Percentiles rank a stretch among this genome's conserved stretches.
Conservation (phyloP, 2,888 invertebrate species). For the Cheilosia variabilis region DNA sequence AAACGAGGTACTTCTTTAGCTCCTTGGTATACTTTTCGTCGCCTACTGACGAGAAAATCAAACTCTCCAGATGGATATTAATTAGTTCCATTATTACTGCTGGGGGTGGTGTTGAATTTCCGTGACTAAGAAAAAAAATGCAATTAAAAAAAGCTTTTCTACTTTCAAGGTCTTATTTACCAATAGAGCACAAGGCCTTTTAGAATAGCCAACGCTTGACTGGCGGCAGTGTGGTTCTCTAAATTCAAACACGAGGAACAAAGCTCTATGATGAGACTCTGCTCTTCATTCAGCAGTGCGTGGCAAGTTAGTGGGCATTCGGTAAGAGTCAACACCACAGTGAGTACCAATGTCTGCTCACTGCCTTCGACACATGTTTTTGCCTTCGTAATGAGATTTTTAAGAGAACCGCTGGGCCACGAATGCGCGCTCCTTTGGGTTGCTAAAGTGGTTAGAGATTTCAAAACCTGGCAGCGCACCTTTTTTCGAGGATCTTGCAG, state of each 20-base stretch:
- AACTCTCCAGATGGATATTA: slow-evolving; percentile 82
- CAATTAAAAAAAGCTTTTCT: background rate
- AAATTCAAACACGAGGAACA: slow-evolving; percentile 82
- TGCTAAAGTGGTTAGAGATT: slow-evolving; percentile 88
- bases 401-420: slow-evolving; percentile 88
- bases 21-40: slow-evolving; percentile 80
- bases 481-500: slow-evolving; percentile 89
- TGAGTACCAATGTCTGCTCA: slow-evolving; percentile 82
- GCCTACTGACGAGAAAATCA: slow-evolving; percentile 81
- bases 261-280: slow-evolving; percentile 80
- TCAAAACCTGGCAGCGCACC: slow-evolving; percentile 88
- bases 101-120: slow-evolving; percentile 77
- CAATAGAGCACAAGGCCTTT: slow-evolving; percentile 79
- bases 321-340: slow-evolving; percentile 81
- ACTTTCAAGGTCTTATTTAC: slow-evolving; percentile 17
- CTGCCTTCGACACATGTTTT: slow-evolving; percentile 80
- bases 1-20: slow-evolving; percentile 84
- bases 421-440: slow-evolving; percentile 89
- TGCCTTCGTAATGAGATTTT: slow-evolving; percentile 81
- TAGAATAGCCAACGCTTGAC: slow-evolving; percentile 82
- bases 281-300: slow-evolving; percentile 81
- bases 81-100: slow-evolving; percentile 81
- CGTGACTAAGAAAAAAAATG: slow-evolving; percentile 65
- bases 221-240: slow-evolving; percentile 81
- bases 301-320: slow-evolving; percentile 83